Conservation (phyloP, 2,113 vertebrate species). For the Trematomus loennbergii region DNA sequence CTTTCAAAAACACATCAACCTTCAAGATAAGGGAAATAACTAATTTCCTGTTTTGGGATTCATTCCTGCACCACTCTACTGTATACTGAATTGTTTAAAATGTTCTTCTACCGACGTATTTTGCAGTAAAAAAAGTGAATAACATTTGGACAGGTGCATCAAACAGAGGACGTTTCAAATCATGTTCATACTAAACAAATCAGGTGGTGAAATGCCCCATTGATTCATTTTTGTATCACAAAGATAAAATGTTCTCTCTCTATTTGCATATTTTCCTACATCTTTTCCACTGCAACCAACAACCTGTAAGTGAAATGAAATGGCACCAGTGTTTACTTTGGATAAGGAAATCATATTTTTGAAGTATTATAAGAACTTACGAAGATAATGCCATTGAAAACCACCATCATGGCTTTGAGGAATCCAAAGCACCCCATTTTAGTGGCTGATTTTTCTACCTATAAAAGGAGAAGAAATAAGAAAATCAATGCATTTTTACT, state of each 20-base stretch:
- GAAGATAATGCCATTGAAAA: constrained; percentile 87
- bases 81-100: not conserved
- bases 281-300: not conserved
- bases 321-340: too few species aligned
- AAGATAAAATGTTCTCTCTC: not conserved
- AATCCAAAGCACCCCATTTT: constrained; percentile 85
- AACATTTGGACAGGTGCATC: not conserved
- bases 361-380: constrained; percentile 74
- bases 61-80: too few species aligned
- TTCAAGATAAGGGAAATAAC: too few species aligned
- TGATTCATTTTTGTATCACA: not conserved
- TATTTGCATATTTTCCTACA: not conserved
- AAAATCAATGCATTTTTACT: not conserved
- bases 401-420: constrained; percentile 86
- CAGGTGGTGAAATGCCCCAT: not conserved
- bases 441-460: constrained; percentile 50
- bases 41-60: too few species aligned
- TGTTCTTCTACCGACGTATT: not conserved
- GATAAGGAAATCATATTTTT: not conserved
- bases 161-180: not conserved
- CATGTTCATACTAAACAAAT: not conserved
- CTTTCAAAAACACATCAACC: too few species aligned
- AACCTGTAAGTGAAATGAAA: too few species aligned
- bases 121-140: not conserved
- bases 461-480: not conserved